phyloP scores from a whole-genome alignment of 1,140 invertebrate species.

The Cyclargus thomasi region DNA sequence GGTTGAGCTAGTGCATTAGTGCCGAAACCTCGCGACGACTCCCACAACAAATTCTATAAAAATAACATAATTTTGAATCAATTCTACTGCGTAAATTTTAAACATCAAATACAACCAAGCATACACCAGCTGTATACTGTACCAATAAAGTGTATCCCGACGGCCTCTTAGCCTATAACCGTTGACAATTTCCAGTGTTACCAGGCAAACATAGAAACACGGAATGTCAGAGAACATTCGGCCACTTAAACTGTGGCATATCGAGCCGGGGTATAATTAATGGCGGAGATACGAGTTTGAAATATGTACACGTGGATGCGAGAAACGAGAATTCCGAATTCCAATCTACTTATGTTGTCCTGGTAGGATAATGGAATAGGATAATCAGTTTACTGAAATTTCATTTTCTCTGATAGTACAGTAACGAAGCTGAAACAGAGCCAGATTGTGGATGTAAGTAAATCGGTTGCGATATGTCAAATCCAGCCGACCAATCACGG shows the following conservation, averaged over 20 bases:
- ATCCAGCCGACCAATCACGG: no score
- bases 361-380: neutral
- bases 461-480: no score
- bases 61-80: no score
- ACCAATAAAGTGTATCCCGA: neutral
- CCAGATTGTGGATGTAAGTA: no score
- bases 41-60: no score
- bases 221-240: slow-evolving; percentile 33
- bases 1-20: no score
- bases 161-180: neutral
- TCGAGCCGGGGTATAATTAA: slow-evolving; percentile 48
- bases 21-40: no score
- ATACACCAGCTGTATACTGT: neutral
- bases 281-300: slow-evolving; percentile 49
- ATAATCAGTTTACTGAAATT: neutral
- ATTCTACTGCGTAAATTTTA: neutral
- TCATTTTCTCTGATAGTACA: no score
- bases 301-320: slow-evolving; percentile 37
- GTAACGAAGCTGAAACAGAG: no score
- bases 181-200: neutral
- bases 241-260: slow-evolving; percentile 48
- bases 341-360: neutral
- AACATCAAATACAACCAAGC: neutral
- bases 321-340: slow-evolving; percentile 20
- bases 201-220: slow-evolving; percentile 13